phyloP scores from a whole-genome alignment of 2,888 invertebrate genomes.

The Ischnura elegans region DNA sequence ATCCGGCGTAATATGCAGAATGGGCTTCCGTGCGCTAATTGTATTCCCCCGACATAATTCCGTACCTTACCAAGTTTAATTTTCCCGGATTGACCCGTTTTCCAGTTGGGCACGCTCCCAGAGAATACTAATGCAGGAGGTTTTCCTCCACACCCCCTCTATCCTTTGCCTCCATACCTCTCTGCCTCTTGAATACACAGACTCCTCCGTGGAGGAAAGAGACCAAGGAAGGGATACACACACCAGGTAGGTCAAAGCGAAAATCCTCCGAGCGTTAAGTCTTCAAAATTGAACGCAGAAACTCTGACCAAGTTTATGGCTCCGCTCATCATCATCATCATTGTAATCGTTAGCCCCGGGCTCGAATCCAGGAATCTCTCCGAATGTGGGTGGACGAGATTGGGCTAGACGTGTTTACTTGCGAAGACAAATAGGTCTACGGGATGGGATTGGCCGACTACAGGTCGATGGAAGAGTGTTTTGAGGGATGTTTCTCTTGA shows the following conservation, averaged over 20 bases:
- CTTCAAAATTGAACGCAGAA: neutral
- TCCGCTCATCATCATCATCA: neutral
- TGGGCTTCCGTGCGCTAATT: neutral
- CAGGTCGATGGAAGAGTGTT: neutral
- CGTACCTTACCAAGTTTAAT: neutral
- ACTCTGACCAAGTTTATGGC: neutral
- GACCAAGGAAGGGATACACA: neutral
- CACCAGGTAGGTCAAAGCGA: no score
- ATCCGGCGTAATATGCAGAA: neutral
- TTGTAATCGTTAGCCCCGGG: neutral
- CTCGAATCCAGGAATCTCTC: neutral
- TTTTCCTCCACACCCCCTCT: neutral
- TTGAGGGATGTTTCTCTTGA: neutral
- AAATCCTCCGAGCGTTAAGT: neutral
- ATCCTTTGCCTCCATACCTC: neutral
- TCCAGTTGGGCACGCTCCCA: neutral
- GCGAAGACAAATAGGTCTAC: neutral
- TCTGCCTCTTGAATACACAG: no score
- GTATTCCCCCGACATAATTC: neutral
- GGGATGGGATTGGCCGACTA: neutral
- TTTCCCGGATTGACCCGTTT: neutral
- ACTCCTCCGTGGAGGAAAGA: neutral
- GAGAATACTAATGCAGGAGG: neutral
- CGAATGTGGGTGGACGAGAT: neutral
- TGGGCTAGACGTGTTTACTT: neutral